Evolutionary conservation across 2,888 invertebrate genomes (phyloP), one percentile per base, ranked within the genome.

Genomic region (Eupithecia abbreviata): DNA sequence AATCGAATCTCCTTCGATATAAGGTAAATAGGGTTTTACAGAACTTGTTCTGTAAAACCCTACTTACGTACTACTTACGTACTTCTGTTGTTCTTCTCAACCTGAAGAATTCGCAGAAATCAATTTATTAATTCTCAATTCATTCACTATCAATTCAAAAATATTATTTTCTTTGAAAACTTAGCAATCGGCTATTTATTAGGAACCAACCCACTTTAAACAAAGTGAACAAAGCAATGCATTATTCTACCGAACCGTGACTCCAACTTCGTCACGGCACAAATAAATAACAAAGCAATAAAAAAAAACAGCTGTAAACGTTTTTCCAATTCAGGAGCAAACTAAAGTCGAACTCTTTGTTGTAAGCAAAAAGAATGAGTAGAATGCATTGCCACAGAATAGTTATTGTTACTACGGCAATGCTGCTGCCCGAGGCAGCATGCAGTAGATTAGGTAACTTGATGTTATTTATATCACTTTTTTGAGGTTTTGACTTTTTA

Each of bases 271-370:
- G 65, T 75, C 18, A 66, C 55, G 43, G 41, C 43, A 51, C 62
- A 74, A 65, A 65, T 68, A 69, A 74, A 71, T 65, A 76, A 76
- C 58, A 69, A 43, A 47, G 10, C 58, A 71, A 67, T 18, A 55
- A 51, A 70, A 74, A 70, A 70, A 66, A 66, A 71, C 65, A 18
- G 74, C 41, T 75, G 74, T 71, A 75, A 75, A 75, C 74, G 71
- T 71, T 75, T 75, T 75, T 71, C 71, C 74, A 69, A 75, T 75
- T 55, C 66, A 75, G 58, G 51, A 66, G 18, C 74, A 74, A 74
- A 74, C 70, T 68, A 30, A 67, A 74, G 58, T 74, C 70, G 74
- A 71, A 74, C 74, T 74, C 74, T 70, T 68, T 69, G 47, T 45
- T 49, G 49, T 49, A 15, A 65, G 70, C 74, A 74, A 74, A 74